Percentiles rank a stretch among this genome's conserved stretches.
These are phyloP conservation scores for Hycleus cichorii DNA, from an alignment of 1,140 invertebrate genomes.

Conservation along the genomic window DNA sequence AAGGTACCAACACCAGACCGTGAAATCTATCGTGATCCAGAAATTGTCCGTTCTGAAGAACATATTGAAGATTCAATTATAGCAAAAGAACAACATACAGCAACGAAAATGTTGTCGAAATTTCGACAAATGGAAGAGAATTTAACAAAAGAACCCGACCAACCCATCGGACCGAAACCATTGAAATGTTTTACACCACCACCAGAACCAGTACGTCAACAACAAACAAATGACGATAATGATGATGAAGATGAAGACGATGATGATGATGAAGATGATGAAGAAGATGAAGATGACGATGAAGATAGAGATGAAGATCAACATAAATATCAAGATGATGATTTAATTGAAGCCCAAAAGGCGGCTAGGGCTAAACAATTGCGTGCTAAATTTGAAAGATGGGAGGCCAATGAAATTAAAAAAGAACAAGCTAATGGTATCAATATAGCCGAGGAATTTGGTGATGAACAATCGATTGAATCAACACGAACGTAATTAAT, in stretches of 20 bases:
- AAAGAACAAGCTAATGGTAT: conserved; percentile 38
- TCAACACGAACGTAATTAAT: conserved; percentile 55
- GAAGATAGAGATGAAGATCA: conserved; percentile 48
- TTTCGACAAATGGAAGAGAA: conserved; percentile 82
- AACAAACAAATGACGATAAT: conserved; percentile 45
- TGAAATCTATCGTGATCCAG: conserved; percentile 69
- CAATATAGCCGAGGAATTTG: conserved; percentile 44
- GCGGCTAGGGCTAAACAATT: conserved; percentile 78
- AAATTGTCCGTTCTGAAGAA: conserved; percentile 61
- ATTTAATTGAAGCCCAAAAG: conserved; percentile 61
- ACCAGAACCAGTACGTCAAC: conserved; percentile 52
- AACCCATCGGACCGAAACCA: conserved; percentile 65
- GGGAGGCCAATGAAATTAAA: conserved; percentile 68
- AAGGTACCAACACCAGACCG: conserved; percentile 60
- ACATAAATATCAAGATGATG: conserved; percentile 46
- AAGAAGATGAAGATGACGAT: conserved; percentile 40
- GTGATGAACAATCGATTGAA: conserved; percentile 59
- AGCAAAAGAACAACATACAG: conserved; percentile 62
- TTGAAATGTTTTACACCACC: conserved; percentile 84
- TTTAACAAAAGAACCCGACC: conserved; percentile 49
- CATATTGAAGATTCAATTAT: conserved; percentile 49
- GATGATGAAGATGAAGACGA: conserved; percentile 47
- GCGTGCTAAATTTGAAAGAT: conserved; percentile 84
- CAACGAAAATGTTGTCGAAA: conserved; percentile 73
- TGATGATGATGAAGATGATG: conserved; percentile 49